These are phyloP conservation scores for Nemotelus pantherinus DNA, from an alignment of 2,888 invertebrate genomes.

Conservation along the genomic window DNA sequence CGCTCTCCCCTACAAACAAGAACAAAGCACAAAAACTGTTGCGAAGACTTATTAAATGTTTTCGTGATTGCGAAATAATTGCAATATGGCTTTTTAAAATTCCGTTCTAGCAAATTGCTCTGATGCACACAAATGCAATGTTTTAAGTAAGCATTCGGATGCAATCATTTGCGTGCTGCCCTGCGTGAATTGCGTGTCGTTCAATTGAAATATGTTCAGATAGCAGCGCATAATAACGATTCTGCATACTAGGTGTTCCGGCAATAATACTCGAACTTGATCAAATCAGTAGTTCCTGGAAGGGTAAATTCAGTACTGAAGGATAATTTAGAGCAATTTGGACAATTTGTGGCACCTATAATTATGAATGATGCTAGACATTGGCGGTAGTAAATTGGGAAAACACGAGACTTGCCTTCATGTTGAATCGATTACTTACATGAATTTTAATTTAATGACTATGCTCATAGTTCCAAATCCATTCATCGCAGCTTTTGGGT, in stretches of 20 bases:
- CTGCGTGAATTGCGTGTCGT: constrained; percentile 29
- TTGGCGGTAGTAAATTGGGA: too few species aligned
- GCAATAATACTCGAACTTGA: too few species aligned
- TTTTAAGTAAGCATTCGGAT: not conserved
- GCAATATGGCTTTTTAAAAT: constrained; percentile 6
- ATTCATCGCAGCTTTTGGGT: too few species aligned
- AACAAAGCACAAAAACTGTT: not conserved
- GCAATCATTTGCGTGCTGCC: constrained; percentile 15
- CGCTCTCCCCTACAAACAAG: not conserved
- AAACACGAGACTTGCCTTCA: too few species aligned
- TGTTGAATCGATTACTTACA: too few species aligned
- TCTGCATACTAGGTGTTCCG: too few species aligned
- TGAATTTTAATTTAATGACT: too few species aligned
- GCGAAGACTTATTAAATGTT: constrained; percentile 21
- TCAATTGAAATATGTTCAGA: constrained; percentile 14
- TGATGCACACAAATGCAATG: constrained; percentile 9
- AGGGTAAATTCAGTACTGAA: not conserved
- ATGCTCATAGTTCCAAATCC: too few species aligned
- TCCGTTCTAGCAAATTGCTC: constrained; percentile 25
- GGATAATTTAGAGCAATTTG: not conserved
- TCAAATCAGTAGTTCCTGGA: constrained; percentile 5
- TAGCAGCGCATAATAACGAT: not conserved
- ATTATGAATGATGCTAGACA: not conserved
- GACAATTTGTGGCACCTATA: not conserved
- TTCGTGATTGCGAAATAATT: constrained; percentile 36